Evolutionary conservation across 2,797 vertebrate genomes (phyloP).

Genomic region (Neoniphon sammara): DNA sequence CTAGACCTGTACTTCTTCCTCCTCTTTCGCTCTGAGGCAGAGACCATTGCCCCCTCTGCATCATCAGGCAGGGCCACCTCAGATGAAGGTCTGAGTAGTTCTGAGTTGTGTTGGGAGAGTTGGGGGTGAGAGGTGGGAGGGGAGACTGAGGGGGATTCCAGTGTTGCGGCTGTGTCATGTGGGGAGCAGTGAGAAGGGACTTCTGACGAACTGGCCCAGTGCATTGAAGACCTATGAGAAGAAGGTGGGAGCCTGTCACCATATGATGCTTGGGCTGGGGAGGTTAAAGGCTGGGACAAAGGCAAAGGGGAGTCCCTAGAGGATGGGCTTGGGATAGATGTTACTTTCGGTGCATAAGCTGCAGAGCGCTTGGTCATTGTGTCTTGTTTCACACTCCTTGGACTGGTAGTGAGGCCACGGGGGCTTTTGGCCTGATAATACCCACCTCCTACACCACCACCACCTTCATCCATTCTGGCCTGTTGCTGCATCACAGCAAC

Average conservation of each 20-base stretch:
- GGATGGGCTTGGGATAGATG: conserved; percentile 85
- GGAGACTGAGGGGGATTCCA: conserved; percentile 78
- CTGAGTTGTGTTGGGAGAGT: conserved; percentile 61
- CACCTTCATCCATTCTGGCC: conserved; percentile 85
- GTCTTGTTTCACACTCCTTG: conserved; percentile 87
- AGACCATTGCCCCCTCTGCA: conserved; percentile 79
- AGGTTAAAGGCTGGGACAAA: conserved; percentile 85
- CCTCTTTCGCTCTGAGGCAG: conserved; percentile 89
- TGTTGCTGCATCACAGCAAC: conserved; percentile 91
- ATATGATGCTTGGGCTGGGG: conserved; percentile 83
- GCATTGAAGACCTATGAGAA: conserved; percentile 78
- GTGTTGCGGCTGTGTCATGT: conserved; percentile 78
- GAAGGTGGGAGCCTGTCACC: conserved; percentile 81
- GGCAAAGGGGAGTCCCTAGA: conserved; percentile 83
- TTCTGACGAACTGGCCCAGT: conserved; percentile 83
- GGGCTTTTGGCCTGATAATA: conserved; percentile 88
- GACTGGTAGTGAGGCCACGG: conserved; percentile 88
- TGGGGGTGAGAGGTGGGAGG: conserved; percentile 75
- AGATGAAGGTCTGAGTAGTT: conserved; percentile 65
- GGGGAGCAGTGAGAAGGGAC: conserved; percentile 79
- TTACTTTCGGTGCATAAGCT: conserved; percentile 88
- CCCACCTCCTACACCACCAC: conserved; percentile 68
- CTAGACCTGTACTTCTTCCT: conserved; percentile 94
- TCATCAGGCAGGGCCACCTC: conserved; percentile 78
- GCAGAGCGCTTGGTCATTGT: conserved; percentile 87